Conservation (phyloP, 2,888 invertebrate genomes). For the Cancer borealis region DNA sequence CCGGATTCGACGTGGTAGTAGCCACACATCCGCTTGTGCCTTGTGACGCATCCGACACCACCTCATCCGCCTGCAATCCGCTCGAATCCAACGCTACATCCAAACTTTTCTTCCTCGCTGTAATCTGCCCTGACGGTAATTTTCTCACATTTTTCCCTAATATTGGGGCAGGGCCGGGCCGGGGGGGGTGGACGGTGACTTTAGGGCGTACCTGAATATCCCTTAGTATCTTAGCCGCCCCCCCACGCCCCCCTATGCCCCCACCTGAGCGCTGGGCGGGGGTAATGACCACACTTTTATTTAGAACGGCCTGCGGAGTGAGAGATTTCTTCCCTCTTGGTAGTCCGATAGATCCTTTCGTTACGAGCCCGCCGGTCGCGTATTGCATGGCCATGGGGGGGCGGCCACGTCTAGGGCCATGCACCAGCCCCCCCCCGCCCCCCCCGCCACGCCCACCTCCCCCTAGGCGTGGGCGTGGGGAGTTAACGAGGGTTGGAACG, state of each 20-base stretch:
- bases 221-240: constrained; percentile 42
- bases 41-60: neutral
- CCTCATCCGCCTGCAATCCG: neutral
- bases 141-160: neutral
- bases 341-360: constrained; percentile 48
- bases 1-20: constrained; percentile 6
- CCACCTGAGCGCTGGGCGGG: constrained; percentile 71
- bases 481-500: constrained; percentile 73
- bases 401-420: constrained; percentile 67
- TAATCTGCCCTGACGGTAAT: neutral
- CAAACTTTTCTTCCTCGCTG: neutral
- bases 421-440: neutral
- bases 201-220: constrained; percentile 67
- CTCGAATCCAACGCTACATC: neutral
- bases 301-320: constrained; percentile 74
- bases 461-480: constrained; percentile 55
- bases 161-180: neutral
- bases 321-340: constrained; percentile 58
- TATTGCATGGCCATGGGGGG: constrained; percentile 77
- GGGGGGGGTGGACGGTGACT: constrained; percentile 40
- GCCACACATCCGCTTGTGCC: neutral
- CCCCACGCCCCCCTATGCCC: neutral
- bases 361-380: constrained; percentile 72
- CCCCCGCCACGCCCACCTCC: neutral
- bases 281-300: constrained; percentile 77